These are phyloP conservation scores for Cacoxenus indagator DNA, from an alignment of 2,888 invertebrate species.

Conservation along the genomic window DNA sequence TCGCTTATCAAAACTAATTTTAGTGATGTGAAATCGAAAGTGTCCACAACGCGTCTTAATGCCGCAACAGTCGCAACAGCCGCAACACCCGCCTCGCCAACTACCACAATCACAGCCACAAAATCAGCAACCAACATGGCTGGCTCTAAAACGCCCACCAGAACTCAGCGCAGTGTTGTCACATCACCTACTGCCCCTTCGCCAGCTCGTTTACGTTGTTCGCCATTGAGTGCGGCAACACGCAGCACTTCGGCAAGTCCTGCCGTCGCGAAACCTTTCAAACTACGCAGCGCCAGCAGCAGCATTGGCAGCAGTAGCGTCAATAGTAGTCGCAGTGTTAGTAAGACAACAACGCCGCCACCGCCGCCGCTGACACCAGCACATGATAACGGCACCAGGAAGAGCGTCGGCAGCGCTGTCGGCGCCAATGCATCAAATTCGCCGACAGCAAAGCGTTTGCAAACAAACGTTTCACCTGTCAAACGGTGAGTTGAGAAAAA, in stretches of 20 bases:
- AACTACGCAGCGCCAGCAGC: slow-evolving; percentile 25
- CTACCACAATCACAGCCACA: not conserved
- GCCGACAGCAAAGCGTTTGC: slow-evolving; percentile 49
- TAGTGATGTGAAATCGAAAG: slow-evolving; percentile 91
- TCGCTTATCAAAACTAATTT: slow-evolving; percentile 75
- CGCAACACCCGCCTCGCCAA: slow-evolving; percentile 19
- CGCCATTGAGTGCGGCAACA: slow-evolving; percentile 37
- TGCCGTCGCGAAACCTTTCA: slow-evolving; percentile 39
- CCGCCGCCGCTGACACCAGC: slow-evolving; percentile 37
- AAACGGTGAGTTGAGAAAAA: slow-evolving; percentile 61
- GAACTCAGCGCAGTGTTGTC: slow-evolving; percentile 9
- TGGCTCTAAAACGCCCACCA: slow-evolving; percentile 22
- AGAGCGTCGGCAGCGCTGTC: slow-evolving; percentile 33
- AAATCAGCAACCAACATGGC: not conserved
- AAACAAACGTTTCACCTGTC: slow-evolving; percentile 42
- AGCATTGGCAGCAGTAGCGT: slow-evolving; percentile 23
- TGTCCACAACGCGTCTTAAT: slow-evolving; percentile 72
- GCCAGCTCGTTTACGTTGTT: slow-evolving; percentile 38
- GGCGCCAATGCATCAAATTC: too few species aligned
- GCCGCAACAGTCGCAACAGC: slow-evolving; percentile 40
- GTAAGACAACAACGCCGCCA: slow-evolving; percentile 32
- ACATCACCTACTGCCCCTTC: not conserved
- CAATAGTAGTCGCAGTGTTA: slow-evolving; percentile 11
- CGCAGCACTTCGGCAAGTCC: slow-evolving; percentile 20
- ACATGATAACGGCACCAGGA: slow-evolving; percentile 60